Conservation (phyloP, 2,113 vertebrate genomes). For the Alectura lathami region DNA sequence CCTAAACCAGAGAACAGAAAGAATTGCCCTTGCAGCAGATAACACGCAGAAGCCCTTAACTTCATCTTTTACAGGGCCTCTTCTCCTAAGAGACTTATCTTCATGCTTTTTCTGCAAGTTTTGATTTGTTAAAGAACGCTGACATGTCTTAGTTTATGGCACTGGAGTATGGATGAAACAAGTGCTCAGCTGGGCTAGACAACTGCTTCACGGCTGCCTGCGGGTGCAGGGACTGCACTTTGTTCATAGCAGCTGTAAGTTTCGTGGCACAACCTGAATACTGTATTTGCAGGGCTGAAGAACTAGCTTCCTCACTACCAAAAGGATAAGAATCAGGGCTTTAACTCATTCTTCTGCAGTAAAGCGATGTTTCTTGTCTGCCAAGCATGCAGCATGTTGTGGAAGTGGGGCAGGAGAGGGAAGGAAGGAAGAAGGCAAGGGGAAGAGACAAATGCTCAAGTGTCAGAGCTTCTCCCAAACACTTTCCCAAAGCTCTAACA, state of each 20-base stretch:
- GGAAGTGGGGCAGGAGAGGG: neutral
- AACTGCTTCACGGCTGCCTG: neutral
- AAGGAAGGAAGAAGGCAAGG: neutral
- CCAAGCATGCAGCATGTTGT: neutral
- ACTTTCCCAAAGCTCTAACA: neutral
- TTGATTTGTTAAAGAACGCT: neutral
- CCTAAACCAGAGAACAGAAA: neutral
- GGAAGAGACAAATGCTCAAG: neutral
- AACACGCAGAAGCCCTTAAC: neutral
- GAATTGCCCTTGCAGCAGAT: neutral
- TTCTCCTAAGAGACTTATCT: neutral
- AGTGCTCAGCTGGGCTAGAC: neutral
- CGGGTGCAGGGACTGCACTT: neutral
- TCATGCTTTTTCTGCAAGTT: neutral
- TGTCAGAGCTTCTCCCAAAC: neutral
- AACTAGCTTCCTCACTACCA: neutral
- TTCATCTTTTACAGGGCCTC: rapidly evolving
- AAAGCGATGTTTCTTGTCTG: neutral
- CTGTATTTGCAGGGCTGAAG: neutral
- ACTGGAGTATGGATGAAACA: neutral
- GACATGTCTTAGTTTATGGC: neutral
- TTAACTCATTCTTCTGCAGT: neutral
- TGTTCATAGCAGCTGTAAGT: neutral
- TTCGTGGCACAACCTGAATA: neutral
- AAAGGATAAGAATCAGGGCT: neutral